Conservation (phyloP, 2,797 vertebrate genomes). For the Propithecus deckenii region DNA sequence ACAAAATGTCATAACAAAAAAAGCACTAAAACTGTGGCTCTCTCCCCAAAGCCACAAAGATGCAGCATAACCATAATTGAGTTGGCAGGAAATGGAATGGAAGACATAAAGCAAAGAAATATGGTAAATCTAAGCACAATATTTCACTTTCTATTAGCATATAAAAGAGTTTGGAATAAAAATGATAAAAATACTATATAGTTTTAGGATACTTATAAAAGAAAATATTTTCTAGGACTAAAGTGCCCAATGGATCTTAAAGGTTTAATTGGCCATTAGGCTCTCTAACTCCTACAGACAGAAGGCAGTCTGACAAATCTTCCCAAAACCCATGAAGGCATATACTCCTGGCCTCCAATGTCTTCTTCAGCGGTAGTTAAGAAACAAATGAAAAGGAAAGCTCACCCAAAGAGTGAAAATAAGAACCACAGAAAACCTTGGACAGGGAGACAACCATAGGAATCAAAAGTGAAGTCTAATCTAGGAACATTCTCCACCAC, state of each 20-base stretch:
- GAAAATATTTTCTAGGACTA: neutral
- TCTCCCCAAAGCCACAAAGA: neutral
- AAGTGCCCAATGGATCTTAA: neutral
- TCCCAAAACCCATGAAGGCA: rapidly evolving
- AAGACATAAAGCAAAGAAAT: neutral
- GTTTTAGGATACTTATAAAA: neutral
- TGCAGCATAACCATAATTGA: neutral
- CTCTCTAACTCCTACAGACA: neutral
- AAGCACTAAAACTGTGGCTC: neutral
- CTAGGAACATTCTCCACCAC: neutral
- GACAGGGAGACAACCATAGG: neutral
- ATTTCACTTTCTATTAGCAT: neutral
- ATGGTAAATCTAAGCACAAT: neutral
- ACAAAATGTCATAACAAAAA: neutral
- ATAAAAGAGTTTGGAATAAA: neutral
- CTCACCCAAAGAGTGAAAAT: neutral
- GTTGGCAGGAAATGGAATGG: neutral
- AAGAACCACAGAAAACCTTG: neutral
- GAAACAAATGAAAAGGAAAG: neutral
- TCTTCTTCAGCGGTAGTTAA: neutral
- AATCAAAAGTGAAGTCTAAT: neutral
- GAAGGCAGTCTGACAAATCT: neutral
- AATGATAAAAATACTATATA: neutral
- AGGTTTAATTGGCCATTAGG: neutral
- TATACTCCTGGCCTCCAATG: neutral